Percentiles rank a stretch among this genome's conserved stretches.
Conservation (phyloP, 2,797 vertebrate species). For the Brotogeris chrysoptera region DNA sequence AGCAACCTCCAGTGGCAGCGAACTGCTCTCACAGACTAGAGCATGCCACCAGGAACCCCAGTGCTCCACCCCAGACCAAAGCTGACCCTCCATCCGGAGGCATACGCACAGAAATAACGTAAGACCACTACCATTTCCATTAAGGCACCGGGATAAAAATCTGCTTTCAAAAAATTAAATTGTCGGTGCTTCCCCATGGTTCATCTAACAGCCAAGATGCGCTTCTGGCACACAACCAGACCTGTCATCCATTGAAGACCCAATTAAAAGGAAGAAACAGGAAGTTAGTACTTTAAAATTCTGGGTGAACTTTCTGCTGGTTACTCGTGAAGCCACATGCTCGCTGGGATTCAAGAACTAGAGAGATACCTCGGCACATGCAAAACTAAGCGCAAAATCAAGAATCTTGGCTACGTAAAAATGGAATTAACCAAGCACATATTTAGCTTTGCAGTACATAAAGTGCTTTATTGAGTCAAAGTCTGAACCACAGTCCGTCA, state of each 20-base stretch:
- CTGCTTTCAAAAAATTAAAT: neutral
- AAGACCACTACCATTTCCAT: neutral
- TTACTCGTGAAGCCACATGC: neutral
- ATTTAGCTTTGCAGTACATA: neutral
- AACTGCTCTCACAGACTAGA: neutral
- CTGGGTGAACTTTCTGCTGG: neutral
- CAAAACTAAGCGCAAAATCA: neutral
- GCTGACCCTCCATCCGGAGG: neutral
- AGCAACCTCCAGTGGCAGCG: neutral
- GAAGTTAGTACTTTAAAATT: neutral
- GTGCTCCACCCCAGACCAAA: accelerated
- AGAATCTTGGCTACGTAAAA: neutral
- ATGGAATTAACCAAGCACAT: neutral
- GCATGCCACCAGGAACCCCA: accelerated
- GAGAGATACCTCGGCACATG: neutral
- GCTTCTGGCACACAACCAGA: neutral
- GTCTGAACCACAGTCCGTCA: neutral
- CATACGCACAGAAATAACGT: accelerated
- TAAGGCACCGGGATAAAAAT: neutral
- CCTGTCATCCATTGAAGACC: neutral
- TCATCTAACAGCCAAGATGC: neutral
- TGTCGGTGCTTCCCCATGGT: neutral
- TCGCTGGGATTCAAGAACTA: neutral
- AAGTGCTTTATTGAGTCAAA: neutral
- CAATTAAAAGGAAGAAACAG: neutral